Base-by-base conservation (phyloP, 2,888 invertebrate species). In the Thereva nobilitata region DNA sequence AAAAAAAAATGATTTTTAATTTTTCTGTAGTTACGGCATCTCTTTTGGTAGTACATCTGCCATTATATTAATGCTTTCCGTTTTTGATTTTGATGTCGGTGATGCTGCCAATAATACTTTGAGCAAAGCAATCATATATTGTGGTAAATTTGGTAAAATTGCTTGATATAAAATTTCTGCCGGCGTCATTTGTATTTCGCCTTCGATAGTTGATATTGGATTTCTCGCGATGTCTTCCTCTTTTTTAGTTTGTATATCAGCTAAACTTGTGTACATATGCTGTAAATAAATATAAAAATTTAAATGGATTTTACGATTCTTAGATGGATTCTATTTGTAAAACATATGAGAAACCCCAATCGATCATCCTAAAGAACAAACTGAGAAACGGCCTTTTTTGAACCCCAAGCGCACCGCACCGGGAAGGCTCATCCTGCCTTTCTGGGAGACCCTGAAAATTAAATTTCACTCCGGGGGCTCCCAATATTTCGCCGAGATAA, bases 71-170 rank as follows among this genome's bases (percentile, higher is more conserved):
- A 98, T 95, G 57, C 97, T 96, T 78, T 99, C 99, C 7, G 92
- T 94, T 83, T 97, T 97, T 4, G 94, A 90, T 82, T 97, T 97
- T n/a, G 95, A 95, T n/a, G 97, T 97, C 4, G 99, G 98, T 42
- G 97, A 96, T 64, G 98, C 97, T 40, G 98, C 98, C 66, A 99
- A 84, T 66, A 99, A 84, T 73, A 99, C 95, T 84, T 99, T 99
- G 59, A 99, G 83, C 64, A 99, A 80, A 34, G 97, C 95, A 76
- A 98, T 98, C 91, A 97, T 95, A 77, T 97, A 97, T 77, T 98
- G 97, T 7, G 97, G 96, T 74, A 99, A 84, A 82, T 94, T 95
- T 1, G 97, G 96, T 72, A 97, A 82, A 86, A 98, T 93, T n/a
- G 93, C 93, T 82, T 90, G 90, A 79, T 97, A 98, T 59, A 98